Evolutionary conservation across 2,797 vertebrate species (phyloP).

Genomic region (Galagoides demidoff): DNA sequence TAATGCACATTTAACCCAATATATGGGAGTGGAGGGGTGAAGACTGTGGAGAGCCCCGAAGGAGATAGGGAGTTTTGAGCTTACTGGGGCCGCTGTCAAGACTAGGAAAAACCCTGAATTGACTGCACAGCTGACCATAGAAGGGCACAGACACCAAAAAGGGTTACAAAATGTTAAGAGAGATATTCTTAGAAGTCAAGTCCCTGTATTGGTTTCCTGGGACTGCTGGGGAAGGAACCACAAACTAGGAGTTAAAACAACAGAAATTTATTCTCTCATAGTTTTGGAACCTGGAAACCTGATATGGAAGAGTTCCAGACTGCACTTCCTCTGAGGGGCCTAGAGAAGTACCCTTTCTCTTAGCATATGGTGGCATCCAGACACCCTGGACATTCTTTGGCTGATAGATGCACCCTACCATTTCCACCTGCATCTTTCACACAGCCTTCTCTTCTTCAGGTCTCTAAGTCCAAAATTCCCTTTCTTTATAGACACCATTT

Average conservation of each 20-base stretch:
- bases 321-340: neutral
- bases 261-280: neutral
- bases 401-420: neutral
- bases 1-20: neutral
- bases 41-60: neutral
- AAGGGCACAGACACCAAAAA: rapidly evolving
- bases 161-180: neutral
- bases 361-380: neutral
- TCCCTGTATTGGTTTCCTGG: neutral
- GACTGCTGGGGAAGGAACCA: neutral
- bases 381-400: neutral
- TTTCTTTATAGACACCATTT: neutral
- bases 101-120: neutral
- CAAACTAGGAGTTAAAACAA: neutral
- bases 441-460: neutral
- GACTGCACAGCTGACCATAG: neutral
- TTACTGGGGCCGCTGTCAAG: neutral
- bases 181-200: neutral
- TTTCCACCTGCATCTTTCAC: neutral
- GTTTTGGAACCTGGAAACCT: neutral
- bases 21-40: neutral
- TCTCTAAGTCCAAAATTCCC: neutral
- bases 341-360: neutral
- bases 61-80: neutral
- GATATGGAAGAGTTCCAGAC: neutral